phyloP scores from a whole-genome alignment of 1,140 invertebrate species.

The Scaptomyza graminum region DNA sequence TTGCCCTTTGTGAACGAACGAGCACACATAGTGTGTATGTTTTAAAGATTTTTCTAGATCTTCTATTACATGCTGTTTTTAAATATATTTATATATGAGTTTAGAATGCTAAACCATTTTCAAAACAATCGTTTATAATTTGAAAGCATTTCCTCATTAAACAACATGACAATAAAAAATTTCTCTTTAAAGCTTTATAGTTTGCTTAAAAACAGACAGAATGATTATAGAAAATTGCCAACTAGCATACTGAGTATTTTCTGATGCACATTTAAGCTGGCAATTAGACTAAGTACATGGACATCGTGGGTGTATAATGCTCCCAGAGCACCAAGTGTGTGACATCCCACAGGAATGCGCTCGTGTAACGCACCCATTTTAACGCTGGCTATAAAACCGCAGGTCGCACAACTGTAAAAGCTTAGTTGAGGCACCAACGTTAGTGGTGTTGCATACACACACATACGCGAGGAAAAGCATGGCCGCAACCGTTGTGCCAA shows the following conservation, averaged over 20 bases:
- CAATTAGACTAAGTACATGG: constrained; percentile 45
- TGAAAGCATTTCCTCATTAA: too few relatives aligned
- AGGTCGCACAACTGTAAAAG: constrained; percentile 11
- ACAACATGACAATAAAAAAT: too few relatives aligned
- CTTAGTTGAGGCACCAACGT: constrained; percentile 28
- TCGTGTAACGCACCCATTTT: constrained; percentile 33
- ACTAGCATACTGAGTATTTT: background rate
- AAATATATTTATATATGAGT: too few relatives aligned
- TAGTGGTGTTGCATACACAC: constrained; percentile 14
- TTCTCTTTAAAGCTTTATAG: background rate
- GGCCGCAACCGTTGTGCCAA: constrained; percentile 45
- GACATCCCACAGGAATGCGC: constrained; percentile 38
- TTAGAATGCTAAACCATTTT: too few relatives aligned
- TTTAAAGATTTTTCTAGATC: background rate
- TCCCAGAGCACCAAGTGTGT: constrained; percentile 12
- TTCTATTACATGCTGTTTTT: too few relatives aligned
- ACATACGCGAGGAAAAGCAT: constrained; percentile 32
- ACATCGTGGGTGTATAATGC: background rate
- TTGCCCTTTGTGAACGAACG: constrained; percentile 10
- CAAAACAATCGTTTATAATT: too few relatives aligned
- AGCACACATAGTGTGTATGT: background rate
- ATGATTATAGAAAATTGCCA: background rate
- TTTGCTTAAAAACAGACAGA: background rate
- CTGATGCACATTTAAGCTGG: constrained; percentile 3
- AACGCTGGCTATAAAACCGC: constrained; percentile 39